These are phyloP conservation scores for Synanthedon formicaeformis DNA, from an alignment of 2,888 invertebrate species.

Conservation along the genomic window DNA sequence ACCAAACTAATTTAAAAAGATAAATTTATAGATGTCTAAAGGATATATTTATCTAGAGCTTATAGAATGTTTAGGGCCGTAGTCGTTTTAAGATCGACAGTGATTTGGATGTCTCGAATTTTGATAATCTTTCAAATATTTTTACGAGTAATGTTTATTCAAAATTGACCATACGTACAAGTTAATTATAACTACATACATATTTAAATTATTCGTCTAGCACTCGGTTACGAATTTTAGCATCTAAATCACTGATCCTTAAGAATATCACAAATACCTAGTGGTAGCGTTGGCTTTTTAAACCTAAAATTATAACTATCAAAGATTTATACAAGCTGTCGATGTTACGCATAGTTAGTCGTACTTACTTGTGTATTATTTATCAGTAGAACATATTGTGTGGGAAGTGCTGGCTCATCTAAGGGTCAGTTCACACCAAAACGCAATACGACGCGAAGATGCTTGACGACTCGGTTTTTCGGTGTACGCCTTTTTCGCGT, in stretches of 20 bases:
- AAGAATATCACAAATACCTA: constrained; percentile 53
- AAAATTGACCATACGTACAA: too few species aligned
- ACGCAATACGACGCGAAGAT: too few species aligned
- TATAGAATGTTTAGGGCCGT: constrained; percentile 63
- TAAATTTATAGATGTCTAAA: constrained; percentile 45
- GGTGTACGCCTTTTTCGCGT: too few species aligned
- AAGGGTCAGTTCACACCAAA: too few species aligned
- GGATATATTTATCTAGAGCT: constrained; percentile 67
- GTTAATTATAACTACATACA: too few species aligned
- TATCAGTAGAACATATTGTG: too few species aligned
- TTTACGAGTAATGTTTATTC: too few species aligned
- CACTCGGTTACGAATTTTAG: neutral
- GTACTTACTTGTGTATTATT: neutral
- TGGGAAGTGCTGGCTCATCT: neutral
- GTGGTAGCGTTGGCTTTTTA: constrained; percentile 52
- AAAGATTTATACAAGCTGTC: constrained; percentile 55
- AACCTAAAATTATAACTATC: constrained; percentile 39
- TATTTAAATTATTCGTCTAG: too few species aligned
- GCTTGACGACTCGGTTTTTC: too few species aligned
- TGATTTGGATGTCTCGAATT: constrained; percentile 13
- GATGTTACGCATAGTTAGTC: constrained; percentile 17
- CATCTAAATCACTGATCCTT: constrained; percentile 22
- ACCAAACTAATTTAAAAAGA: constrained; percentile 41
- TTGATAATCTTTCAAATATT: neutral
- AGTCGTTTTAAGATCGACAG: constrained; percentile 21